phyloP scores from a whole-genome alignment of 1,140 invertebrate genomes.

The Penaeus indicus region DNA sequence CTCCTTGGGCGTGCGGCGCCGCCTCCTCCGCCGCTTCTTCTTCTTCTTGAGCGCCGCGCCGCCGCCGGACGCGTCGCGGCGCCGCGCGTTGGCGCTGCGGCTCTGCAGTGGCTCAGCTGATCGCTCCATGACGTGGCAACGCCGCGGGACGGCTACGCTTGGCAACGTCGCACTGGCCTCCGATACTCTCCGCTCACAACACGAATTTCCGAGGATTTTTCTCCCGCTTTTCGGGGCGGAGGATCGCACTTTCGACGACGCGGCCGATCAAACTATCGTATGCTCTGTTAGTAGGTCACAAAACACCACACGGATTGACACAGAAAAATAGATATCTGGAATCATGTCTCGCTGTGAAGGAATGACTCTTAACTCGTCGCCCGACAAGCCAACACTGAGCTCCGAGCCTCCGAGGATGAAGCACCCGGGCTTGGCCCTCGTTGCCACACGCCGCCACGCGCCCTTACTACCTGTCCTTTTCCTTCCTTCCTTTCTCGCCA shows the following conservation, averaged over 20 bases:
- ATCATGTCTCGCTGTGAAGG: slow-evolving; percentile 1
- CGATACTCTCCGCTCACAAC: slow-evolving; percentile 57
- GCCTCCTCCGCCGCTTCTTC: slow-evolving; percentile 56
- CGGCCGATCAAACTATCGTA: background rate
- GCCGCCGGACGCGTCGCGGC: slow-evolving; percentile 26
- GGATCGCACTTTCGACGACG: background rate
- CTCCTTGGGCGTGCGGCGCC: slow-evolving; percentile 44
- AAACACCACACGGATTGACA: slow-evolving; percentile 42
- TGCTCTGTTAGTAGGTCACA: slow-evolving; percentile 38
- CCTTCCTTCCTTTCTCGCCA: no score
- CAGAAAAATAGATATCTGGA: slow-evolving; percentile 10
- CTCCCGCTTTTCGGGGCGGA: background rate
- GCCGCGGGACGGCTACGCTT: background rate
- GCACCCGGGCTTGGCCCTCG: background rate
- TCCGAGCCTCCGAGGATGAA: background rate
- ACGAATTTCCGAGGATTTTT: slow-evolving; percentile 42
- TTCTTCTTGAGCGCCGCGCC: slow-evolving; percentile 50
- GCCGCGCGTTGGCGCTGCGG: slow-evolving; percentile 30
- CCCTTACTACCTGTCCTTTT: background rate
- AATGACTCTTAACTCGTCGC: slow-evolving; percentile 13
- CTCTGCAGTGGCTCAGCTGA: slow-evolving; percentile 56
- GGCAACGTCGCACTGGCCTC: background rate
- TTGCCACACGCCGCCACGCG: background rate
- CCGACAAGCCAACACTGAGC: slow-evolving; percentile 40
- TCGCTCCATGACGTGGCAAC: slow-evolving; percentile 19